Percentiles rank a stretch among this genome's conserved stretches.
Conservation (phyloP, 2,888 invertebrate genomes). For the Tachina grossa region DNA sequence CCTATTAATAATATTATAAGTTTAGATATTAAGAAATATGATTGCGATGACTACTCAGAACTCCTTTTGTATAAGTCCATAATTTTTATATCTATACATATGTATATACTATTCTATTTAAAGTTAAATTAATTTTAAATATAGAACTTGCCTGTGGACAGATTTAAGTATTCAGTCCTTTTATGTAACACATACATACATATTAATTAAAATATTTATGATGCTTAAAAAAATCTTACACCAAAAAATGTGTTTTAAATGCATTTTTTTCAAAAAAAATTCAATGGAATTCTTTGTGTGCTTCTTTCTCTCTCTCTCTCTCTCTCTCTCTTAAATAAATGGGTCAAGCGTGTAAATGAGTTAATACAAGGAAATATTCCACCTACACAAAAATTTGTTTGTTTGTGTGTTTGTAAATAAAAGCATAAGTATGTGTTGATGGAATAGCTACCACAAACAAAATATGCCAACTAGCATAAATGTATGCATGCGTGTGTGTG, state of each 20-base stretch:
- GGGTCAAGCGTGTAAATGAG: conserved; percentile 67
- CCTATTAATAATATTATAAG: too few species aligned
- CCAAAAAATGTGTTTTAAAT: conserved; percentile 5
- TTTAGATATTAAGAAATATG: too few species aligned
- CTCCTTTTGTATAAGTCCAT: too few species aligned
- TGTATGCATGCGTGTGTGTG: background rate
- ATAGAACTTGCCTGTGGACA: background rate
- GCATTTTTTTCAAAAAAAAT: conserved; percentile 27
- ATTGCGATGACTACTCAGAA: too few species aligned
- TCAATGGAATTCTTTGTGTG: conserved; percentile 36
- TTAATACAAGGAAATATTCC: conserved; percentile 50
- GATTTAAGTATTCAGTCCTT: background rate
- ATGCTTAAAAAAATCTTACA: conserved; percentile 4
- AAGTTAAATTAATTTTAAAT: too few species aligned
- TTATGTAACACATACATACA: background rate
- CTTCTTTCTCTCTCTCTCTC: background rate
- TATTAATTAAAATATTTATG: conserved; percentile 31
- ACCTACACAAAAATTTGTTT: background rate
- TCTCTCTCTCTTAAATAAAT: conserved; percentile 37
- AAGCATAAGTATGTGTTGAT: conserved; percentile 1
- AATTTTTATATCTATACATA: too few species aligned
- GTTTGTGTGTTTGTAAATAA: background rate
- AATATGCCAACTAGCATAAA: conserved; percentile 16
- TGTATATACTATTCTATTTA: too few species aligned
- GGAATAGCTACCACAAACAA: background rate